These are phyloP conservation scores for Leucoma salicis DNA, from an alignment of 2,888 invertebrate species.

Conservation along the genomic window DNA sequence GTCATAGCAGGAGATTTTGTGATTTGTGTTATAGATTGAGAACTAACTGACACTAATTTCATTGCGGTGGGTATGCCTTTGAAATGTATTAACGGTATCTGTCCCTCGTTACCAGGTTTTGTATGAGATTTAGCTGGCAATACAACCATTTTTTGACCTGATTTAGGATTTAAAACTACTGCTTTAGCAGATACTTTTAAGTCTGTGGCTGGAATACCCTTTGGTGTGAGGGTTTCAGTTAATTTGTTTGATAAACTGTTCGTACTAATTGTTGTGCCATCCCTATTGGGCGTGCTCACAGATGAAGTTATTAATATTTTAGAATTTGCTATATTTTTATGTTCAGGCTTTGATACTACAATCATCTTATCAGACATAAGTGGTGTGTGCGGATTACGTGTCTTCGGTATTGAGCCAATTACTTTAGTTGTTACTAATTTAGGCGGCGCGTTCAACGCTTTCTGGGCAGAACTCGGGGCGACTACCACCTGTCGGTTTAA, in stretches of 20 bases:
- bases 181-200: slow-evolving; percentile 76
- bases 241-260: slow-evolving; percentile 55
- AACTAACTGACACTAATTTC: slow-evolving; percentile 73
- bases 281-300: slow-evolving; percentile 48
- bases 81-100: slow-evolving; percentile 69
- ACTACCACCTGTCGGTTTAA: slow-evolving; percentile 69
- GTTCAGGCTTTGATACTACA: slow-evolving; percentile 71
- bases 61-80: slow-evolving; percentile 72
- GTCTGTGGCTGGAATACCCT: slow-evolving; percentile 75
- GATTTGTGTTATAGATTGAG: slow-evolving; percentile 53
- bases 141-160: slow-evolving; percentile 78
- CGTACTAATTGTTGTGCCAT: slow-evolving; percentile 46
- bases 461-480: slow-evolving; percentile 59
- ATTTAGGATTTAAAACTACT: slow-evolving; percentile 72
- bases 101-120: slow-evolving; percentile 62
- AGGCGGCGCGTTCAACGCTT: slow-evolving; percentile 55
- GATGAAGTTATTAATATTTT: slow-evolving; percentile 67
- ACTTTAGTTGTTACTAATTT: slow-evolving; percentile 75
- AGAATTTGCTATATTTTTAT: slow-evolving; percentile 51
- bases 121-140: slow-evolving; percentile 69
- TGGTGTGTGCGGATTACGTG: slow-evolving; percentile 44
- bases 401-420: slow-evolving; percentile 61
- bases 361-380: slow-evolving; percentile 68
- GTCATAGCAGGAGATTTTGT: slow-evolving; percentile 52
- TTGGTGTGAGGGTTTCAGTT: slow-evolving; percentile 64